Conservation (phyloP, 1,140 invertebrate genomes). For the Drosophila ambigua region DNA sequence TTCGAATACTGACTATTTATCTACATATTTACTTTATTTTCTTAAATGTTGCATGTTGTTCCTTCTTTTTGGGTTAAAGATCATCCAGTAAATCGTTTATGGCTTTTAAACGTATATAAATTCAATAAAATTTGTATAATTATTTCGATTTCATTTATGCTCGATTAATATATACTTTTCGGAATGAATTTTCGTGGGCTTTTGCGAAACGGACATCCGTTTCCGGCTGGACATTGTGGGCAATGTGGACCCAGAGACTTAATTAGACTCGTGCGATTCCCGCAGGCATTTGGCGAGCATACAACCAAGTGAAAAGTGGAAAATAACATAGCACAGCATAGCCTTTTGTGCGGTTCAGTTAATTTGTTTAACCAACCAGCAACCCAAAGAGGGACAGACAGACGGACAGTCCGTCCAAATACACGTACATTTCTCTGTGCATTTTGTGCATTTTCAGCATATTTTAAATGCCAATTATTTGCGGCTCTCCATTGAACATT, state of each 20-base stretch:
- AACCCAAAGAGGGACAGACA: not conserved
- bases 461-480: conserved; percentile 79
- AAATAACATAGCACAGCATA: conserved; percentile 34
- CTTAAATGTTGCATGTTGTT: not conserved
- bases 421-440: conserved; percentile 7
- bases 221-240: conserved; percentile 18
- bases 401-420: conserved; percentile 1
- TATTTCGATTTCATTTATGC: conserved; percentile 26
- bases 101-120: no score
- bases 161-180: conserved; percentile 10
- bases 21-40: no score
- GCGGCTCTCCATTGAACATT: conserved; percentile 64
- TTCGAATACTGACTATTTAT: no score
- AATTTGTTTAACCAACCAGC: conserved; percentile 65
- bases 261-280: conserved; percentile 48
- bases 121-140: not conserved
- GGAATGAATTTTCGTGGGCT: conserved; percentile 32
- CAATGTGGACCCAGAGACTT: conserved; percentile 26
- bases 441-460: conserved; percentile 78
- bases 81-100: no score
- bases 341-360: conserved; percentile 61
- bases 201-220: conserved; percentile 26
- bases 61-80: not conserved
- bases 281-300: conserved; percentile 30
- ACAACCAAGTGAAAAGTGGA: not conserved